Evolutionary conservation across 2,113 vertebrate genomes (phyloP).

Genomic region (Recurvirostra avosetta): DNA sequence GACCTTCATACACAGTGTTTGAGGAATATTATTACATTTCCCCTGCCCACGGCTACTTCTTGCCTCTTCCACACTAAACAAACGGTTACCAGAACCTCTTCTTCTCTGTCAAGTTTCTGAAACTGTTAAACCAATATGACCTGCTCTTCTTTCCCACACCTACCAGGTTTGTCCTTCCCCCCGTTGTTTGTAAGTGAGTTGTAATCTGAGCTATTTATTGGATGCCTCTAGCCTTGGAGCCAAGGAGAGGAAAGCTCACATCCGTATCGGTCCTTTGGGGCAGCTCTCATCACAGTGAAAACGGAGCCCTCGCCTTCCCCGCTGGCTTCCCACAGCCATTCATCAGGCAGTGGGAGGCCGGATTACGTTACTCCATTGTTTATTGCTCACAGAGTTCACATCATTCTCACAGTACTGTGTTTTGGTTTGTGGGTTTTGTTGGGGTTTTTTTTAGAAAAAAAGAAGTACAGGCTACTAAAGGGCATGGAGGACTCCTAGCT

Average conservation of each 20-base stretch:
- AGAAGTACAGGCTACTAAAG: background rate
- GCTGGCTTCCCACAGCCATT: background rate
- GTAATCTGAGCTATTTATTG: slow-evolving; percentile 49
- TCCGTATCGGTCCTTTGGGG: slow-evolving; percentile 12
- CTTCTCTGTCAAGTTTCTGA: background rate
- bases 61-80: background rate
- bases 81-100: background rate
- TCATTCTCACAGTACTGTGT: background rate
- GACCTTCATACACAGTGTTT: background rate
- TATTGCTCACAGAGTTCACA: slow-evolving; percentile 38
- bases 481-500: background rate
- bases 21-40: background rate
- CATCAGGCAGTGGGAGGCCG: background rate
- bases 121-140: background rate
- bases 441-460: background rate
- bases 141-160: background rate
- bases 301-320: background rate
- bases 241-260: slow-evolving; percentile 33
- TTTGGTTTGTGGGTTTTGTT: background rate
- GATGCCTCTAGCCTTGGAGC: slow-evolving; percentile 31
- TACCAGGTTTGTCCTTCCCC: background rate
- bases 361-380: background rate
- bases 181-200: background rate
- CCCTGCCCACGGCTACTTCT: background rate
- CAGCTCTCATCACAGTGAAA: slow-evolving; percentile 29